phyloP scores from a whole-genome alignment of 2,113 vertebrate species.

The Microcebus griseorufus region DNA sequence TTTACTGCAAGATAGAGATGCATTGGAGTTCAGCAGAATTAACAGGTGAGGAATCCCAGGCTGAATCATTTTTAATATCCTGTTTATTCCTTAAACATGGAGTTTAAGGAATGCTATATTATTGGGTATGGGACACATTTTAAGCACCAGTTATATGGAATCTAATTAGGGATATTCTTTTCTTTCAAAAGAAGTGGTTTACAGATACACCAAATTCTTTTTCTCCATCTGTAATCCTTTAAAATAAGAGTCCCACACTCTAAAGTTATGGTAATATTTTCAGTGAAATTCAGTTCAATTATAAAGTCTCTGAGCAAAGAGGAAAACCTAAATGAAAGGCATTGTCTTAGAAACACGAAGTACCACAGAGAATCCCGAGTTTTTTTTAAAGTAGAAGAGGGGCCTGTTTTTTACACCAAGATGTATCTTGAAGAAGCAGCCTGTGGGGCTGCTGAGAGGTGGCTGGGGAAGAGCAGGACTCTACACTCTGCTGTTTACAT shows the following conservation, averaged over 20 bases:
- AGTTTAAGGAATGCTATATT: background rate
- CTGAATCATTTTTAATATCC: background rate
- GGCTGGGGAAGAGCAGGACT: background rate
- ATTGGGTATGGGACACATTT: background rate
- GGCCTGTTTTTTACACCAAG: background rate
- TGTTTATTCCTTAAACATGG: background rate
- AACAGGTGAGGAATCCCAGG: background rate
- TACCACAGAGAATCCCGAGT: background rate
- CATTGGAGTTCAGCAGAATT: background rate
- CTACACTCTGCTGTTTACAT: background rate
- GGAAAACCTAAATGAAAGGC: background rate
- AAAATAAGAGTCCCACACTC: background rate
- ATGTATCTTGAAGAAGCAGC: background rate
- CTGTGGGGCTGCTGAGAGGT: background rate
- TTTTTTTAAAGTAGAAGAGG: background rate
- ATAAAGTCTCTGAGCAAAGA: background rate
- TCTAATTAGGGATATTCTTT: background rate
- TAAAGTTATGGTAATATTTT: slow-evolving; percentile 16
- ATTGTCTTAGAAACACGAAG: background rate
- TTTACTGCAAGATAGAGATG: background rate
- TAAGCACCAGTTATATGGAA: background rate
- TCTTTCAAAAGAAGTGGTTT: background rate
- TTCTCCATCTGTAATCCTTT: background rate
- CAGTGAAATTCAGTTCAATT: background rate
- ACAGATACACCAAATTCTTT: background rate